Conservation (phyloP, 2,113 vertebrate genomes). For the Caranx ignobilis region DNA sequence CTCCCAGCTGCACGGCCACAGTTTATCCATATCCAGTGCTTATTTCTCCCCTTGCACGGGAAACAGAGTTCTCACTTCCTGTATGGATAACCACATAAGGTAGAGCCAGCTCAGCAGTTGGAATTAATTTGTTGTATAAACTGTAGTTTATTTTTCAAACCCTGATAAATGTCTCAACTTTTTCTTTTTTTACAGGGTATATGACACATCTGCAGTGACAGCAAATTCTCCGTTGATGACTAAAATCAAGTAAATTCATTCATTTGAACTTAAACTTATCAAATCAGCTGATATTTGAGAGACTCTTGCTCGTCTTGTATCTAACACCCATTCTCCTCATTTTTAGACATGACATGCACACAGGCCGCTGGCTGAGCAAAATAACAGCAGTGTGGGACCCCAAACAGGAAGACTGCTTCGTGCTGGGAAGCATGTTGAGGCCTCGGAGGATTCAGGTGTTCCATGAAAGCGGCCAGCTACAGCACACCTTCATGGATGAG, state of each 20-base stretch:
- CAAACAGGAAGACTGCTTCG: slow-evolving; percentile 88
- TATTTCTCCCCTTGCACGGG: slow-evolving; percentile 92
- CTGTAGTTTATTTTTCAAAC: neutral
- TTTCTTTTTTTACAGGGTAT: slow-evolving; percentile 83
- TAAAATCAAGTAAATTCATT: slow-evolving; percentile 81
- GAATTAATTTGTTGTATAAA: neutral
- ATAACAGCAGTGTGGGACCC: slow-evolving; percentile 92
- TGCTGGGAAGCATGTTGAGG: slow-evolving; percentile 85
- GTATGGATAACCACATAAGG: slow-evolving; percentile 89
- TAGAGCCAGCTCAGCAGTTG: slow-evolving; percentile 60
- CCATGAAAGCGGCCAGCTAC: slow-evolving; percentile 80
- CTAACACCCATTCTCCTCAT: neutral
- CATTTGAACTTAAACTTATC: neutral
- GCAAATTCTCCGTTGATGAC: slow-evolving; percentile 65
- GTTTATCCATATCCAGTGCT: slow-evolving; percentile 84
- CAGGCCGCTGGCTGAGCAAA: slow-evolving; percentile 86
- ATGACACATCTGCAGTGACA: slow-evolving; percentile 84
- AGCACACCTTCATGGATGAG: slow-evolving; percentile 78
- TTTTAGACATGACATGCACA: slow-evolving; percentile 85
- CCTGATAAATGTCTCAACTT: neutral
- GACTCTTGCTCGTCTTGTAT: neutral
- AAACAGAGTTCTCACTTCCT: slow-evolving; percentile 87
- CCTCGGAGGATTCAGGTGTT: slow-evolving; percentile 85
- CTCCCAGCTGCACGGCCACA: slow-evolving; percentile 82
- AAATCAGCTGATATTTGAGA: neutral